Evolutionary conservation across 2,888 invertebrate species (phyloP), one percentile per base, ranked within the genome.

Genomic region (Dascillus cervinus): DNA sequence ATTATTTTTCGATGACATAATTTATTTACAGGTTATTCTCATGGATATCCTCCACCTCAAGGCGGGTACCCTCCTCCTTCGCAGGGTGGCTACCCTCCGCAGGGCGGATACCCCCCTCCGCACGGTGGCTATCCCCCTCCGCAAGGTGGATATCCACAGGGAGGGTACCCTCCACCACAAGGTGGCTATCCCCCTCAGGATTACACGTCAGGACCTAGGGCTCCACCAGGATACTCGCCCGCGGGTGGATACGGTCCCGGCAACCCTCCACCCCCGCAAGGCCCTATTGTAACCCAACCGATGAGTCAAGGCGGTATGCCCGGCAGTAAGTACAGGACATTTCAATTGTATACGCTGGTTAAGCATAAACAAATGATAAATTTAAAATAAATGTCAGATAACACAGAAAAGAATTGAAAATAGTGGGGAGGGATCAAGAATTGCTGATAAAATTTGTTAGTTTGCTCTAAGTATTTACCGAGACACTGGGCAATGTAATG

Each of bases 191-290:
- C 39, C 9, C 45, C 43, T n/a, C n/a, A n/a, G n/a, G n/a, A n/a
- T n/a, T n/a, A n/a, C n/a, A 4, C 45, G 41, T 2, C 41, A 30
- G 46, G 44, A 23, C 76, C 2, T 63, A 72, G 17, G 74, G 77
- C 21, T 75, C 77, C 32, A 74, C 76, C 50, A 70, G 72, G 56
- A 74, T 76, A 11, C 11, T 11, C 11, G 75, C 75, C 37, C 59
- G 54, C 53, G 3, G 32, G 32, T 4, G 20, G 43, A 41, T 17
- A 51, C 52, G 33, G 35, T 15, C 19, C 43, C 31, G 23, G 31
- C 26, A 9, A 21, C 12, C 50, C n/a, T n/a, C n/a, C n/a, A n/a
- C n/a, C n/a, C n/a, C n/a, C n/a, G n/a, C n/a, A n/a, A n/a, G n/a
- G 44, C 11, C 55, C 57, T 3, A 47, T 58, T 21, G 49, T 49